phyloP scores from a whole-genome alignment of 2,113 vertebrate species.

The Sisor rabdophorus region DNA sequence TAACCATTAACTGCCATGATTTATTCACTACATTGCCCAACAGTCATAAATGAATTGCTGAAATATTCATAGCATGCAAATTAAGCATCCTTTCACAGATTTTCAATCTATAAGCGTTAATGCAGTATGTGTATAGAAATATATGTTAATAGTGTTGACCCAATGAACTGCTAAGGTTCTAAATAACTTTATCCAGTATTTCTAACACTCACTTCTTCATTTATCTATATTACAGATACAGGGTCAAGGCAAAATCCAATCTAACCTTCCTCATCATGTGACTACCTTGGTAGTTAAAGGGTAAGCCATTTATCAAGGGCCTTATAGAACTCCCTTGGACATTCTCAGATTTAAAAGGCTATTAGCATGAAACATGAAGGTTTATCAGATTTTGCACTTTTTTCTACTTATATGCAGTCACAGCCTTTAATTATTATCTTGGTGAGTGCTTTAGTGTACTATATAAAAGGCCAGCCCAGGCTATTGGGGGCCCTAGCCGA shows the following conservation, averaged over 20 bases:
- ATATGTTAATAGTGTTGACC: constrained; percentile 6
- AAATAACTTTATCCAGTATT: not conserved
- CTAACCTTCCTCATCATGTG: not conserved
- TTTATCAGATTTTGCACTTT: not conserved
- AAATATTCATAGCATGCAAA: constrained; percentile 26
- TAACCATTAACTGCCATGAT: constrained; percentile 32
- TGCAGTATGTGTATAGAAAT: not conserved
- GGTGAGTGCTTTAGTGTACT: not conserved
- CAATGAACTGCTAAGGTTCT: constrained; percentile 1
- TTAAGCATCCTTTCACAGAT: constrained; percentile 4
- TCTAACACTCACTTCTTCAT: constrained; percentile 8
- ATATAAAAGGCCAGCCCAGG: too few species aligned
- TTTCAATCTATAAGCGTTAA: constrained; percentile 3
- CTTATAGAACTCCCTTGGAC: not conserved
- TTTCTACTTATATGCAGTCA: not conserved
- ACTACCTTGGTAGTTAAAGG: not conserved
- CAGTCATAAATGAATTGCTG: constrained; percentile 16
- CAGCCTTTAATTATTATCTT: not conserved
- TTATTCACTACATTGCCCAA: constrained; percentile 24
- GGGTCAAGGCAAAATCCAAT: not conserved
- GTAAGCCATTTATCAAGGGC: not conserved
- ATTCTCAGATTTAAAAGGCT: not conserved
- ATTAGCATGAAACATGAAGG: not conserved
- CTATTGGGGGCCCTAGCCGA: too few species aligned
- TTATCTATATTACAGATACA: not conserved